Evolutionary conservation across 2,797 vertebrate genomes (phyloP), one percentile per base, ranked within the genome.

Genomic region (Vespertilio murinus): DNA sequence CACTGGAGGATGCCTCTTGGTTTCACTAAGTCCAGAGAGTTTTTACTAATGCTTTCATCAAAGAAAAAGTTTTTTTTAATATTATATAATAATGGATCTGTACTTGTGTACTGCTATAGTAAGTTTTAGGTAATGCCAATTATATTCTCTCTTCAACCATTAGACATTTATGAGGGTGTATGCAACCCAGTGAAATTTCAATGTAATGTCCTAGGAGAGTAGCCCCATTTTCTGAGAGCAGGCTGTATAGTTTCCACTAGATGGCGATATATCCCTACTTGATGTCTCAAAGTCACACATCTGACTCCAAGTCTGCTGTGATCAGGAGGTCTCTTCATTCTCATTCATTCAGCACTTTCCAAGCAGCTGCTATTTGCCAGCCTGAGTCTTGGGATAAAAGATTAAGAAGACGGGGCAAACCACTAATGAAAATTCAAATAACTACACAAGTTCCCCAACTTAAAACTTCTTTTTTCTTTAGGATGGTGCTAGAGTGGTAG

Each of bases 241-340:
- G 49, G 45, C 56, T 85, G 5, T 1, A 17, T 0, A 3, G 8
- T 28, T 2, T 56, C 93, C 96, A 90, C 86, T 88, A 96, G 96
- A 96, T 97, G 96, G 95, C 23, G 2, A 42, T 52, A 38, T 56
- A 54, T 35, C 40, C 86, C 94, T 47, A 82, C 35, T 73, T 45
- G 82, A 85, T 96, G 35, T 79, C 33, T 93, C 49, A 7, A 88
- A 78, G 13, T 6, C 59, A 6, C 23, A 8, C 22, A 4, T 16
- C 59, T 35, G 45, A 49, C 45, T 69, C 25, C 16, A 23, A 30
- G 5, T 42, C 6, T 52, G 8, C 45, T 18, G 6, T 54, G 20
- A 11, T 12, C 49, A 8, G 5, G 16, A 49, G 28, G 5, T 23
- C 1, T 25, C 25, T 30, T 35, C 7, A 18, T 13, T 25, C 38